Conservation (phyloP, 2,113 vertebrate species). For the Callocephalon fimbriatum region DNA sequence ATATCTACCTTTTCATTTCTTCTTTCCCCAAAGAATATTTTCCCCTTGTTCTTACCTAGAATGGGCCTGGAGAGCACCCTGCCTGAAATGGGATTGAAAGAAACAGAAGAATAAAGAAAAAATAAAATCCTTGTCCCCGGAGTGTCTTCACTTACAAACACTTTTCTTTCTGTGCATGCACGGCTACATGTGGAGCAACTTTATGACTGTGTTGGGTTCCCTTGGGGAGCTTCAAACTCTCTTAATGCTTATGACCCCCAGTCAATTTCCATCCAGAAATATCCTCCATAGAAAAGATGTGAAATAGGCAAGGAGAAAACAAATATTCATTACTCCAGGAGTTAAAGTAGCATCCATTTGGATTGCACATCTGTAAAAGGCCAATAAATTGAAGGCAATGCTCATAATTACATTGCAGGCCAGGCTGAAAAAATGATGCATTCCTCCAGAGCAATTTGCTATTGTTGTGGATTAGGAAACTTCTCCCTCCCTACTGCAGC, state of each 20-base stretch:
- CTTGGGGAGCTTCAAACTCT: conserved; percentile 41
- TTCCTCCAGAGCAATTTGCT: conserved; percentile 32
- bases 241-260: conserved; percentile 54
- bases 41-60: not conserved
- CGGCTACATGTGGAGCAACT: conserved; percentile 8
- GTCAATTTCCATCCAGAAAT: conserved; percentile 65
- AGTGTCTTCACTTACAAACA: conserved; percentile 36
- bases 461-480: conserved; percentile 25
- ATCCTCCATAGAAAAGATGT: conserved; percentile 36
- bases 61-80: not conserved
- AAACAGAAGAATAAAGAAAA: not conserved
- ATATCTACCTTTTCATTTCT: not conserved
- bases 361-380: conserved; percentile 52
- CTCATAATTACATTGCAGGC: conserved; percentile 20
- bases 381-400: conserved; percentile 50
- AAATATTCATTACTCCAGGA: conserved; percentile 53
- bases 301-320: conserved; percentile 53
- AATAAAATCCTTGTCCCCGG: not conserved
- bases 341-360: conserved; percentile 53
- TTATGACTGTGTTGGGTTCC: conserved; percentile 14
- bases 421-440: conserved; percentile 25
- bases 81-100: not conserved
- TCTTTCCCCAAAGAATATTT: not conserved
- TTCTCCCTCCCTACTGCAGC: not conserved
- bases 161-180: conserved; percentile 18